Evolutionary conservation across 2,888 invertebrate species (phyloP).

Genomic region (Alloscopus bannaensis): DNA sequence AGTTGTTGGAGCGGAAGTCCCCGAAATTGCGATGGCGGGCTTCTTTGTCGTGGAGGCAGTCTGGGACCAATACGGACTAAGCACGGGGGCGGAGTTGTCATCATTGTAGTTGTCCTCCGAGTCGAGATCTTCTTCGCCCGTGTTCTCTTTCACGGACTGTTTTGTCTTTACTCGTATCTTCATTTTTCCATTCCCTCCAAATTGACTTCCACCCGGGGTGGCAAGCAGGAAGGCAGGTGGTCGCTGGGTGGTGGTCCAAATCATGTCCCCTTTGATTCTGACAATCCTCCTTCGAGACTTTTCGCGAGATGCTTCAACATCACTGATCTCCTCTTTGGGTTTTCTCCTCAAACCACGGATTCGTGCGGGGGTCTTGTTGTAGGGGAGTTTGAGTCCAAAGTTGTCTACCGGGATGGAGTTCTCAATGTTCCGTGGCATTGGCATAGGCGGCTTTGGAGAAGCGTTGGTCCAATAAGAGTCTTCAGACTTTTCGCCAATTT

Average conservation of each 20-base stretch:
- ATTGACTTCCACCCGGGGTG: not conserved
- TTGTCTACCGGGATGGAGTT: not conserved
- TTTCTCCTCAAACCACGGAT: conserved; percentile 17
- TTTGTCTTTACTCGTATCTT: conserved; percentile 41
- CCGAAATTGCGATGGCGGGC: not conserved
- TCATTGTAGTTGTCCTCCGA: conserved; percentile 1
- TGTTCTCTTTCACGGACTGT: conserved; percentile 17
- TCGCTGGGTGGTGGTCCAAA: conserved; percentile 42
- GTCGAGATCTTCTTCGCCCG: not conserved
- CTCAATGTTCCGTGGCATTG: not conserved
- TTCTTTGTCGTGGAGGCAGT: not conserved
- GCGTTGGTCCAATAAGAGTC: conserved; percentile 49
- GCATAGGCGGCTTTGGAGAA: conserved; percentile 19
- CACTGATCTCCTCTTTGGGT: not conserved
- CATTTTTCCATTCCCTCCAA: conserved; percentile 10
- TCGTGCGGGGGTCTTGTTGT: conserved; percentile 15
- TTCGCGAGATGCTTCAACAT: not conserved
- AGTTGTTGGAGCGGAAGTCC: not conserved
- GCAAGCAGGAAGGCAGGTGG: not conserved
- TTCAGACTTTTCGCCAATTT: not conserved
- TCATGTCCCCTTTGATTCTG: conserved; percentile 35
- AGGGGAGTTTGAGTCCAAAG: not conserved
- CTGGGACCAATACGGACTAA: conserved; percentile 32
- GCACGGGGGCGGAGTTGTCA: not conserved
- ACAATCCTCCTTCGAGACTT: conserved; percentile 16